These are phyloP conservation scores for Tarsius wallacei DNA, from an alignment of 2,797 vertebrate species.

Conservation along the genomic window DNA sequence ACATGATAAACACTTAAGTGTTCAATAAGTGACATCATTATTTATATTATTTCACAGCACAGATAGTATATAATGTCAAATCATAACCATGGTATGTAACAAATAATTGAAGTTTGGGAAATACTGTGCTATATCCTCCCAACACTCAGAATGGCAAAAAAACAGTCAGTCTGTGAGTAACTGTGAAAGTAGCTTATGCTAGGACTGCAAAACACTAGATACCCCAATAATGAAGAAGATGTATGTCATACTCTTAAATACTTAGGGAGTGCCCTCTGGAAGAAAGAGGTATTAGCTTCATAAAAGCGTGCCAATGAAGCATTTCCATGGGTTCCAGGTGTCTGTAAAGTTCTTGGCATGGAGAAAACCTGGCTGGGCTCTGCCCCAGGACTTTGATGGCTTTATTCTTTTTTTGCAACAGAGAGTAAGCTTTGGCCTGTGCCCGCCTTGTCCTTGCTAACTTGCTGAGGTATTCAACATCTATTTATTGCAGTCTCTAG, in stretches of 20 bases:
- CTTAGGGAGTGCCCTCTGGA: not conserved
- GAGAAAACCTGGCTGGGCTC: not conserved
- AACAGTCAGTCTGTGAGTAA: not conserved
- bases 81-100: not conserved
- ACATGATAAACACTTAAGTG: not conserved
- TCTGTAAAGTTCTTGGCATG: not conserved
- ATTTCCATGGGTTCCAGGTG: not conserved
- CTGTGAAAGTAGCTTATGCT: not conserved
- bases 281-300: not conserved
- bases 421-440: accelerated
- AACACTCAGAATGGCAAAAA: not conserved
- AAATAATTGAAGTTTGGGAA: not conserved
- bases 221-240: not conserved
- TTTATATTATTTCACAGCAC: not conserved
- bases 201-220: not conserved
- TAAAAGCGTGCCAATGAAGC: not conserved
- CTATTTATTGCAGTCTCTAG: not conserved
- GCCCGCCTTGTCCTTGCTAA: not conserved
- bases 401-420: not conserved
- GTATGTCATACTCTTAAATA: not conserved
- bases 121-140: not conserved
- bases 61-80: not conserved
- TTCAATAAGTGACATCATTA: not conserved
- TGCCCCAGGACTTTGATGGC: not conserved
- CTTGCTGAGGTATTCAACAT: not conserved